A percentile compares a stretch with the other conserved stretches of the same genome.
These are phyloP conservation scores for Myxocyprinus asiaticus DNA, from an alignment of 2,113 vertebrate species.

Conservation along the genomic window DNA sequence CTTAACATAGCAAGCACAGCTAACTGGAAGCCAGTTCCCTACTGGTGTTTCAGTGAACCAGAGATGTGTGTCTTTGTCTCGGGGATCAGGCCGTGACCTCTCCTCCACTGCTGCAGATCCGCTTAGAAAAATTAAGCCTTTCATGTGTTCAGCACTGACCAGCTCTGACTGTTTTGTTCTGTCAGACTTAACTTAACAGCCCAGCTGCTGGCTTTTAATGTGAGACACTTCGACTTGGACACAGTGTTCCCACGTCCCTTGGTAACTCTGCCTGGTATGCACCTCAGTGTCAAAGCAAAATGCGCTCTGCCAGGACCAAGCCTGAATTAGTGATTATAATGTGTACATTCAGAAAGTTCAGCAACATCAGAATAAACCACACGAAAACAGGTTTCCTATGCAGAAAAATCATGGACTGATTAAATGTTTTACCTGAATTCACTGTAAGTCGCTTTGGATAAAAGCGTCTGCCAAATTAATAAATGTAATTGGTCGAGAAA, in stretches of 20 bases:
- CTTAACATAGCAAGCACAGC: constrained; percentile 5
- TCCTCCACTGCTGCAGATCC: constrained; percentile 46
- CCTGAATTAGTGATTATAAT: constrained; percentile 37
- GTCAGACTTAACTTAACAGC: constrained; percentile 36
- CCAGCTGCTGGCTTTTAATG: constrained; percentile 41
- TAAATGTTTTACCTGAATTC: too few species aligned
- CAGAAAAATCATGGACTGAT: too few species aligned
- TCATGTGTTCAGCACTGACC: constrained; percentile 49
- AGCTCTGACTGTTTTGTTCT: constrained; percentile 40
- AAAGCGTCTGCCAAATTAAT: too few species aligned
- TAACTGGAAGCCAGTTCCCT: constrained; percentile 24
- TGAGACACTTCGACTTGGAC: constrained; percentile 28
- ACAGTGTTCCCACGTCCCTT: constrained; percentile 5
- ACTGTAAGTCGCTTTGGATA: too few species aligned
- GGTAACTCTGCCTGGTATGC: constrained; percentile 5
- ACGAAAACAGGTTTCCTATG: too few species aligned
- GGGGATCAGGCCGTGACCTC: constrained; percentile 15
- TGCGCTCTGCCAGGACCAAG: background rate
- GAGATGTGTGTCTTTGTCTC: constrained; percentile 49
- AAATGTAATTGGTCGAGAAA: too few species aligned
- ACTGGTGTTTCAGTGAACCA: constrained; percentile 58
- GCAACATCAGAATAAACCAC: background rate
- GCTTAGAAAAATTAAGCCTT: constrained; percentile 50
- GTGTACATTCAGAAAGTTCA: constrained; percentile 27
- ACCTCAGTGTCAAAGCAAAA: constrained; percentile 12